These are phyloP conservation scores for Forbesichthys agassizii DNA, from an alignment of 2,113 vertebrate species.

Conservation along the genomic window DNA sequence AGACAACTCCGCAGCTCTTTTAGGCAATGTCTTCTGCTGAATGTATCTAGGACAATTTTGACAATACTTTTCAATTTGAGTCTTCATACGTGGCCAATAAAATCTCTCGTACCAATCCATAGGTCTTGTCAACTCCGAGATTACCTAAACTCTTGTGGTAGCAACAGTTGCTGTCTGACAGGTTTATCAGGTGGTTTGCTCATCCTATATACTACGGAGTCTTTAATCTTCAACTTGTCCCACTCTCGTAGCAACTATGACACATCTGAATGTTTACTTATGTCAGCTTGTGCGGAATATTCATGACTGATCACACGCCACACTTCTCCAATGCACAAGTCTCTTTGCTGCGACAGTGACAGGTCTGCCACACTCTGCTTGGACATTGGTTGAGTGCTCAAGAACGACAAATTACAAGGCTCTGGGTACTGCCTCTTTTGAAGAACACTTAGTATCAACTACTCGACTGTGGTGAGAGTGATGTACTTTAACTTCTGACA, in stretches of 20 bases:
- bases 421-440: too few species aligned
- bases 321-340: conserved; percentile 16
- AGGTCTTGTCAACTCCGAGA: too few species aligned
- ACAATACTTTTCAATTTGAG: conserved; percentile 14
- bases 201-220: not conserved
- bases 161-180: conserved; percentile 2
- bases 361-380: not conserved
- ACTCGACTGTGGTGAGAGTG: too few species aligned
- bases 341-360: conserved; percentile 3
- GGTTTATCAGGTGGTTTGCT: conserved; percentile 9
- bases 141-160: conserved; percentile 19
- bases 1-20: conserved; percentile 8
- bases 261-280: conserved; percentile 3
- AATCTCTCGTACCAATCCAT: conserved; percentile 15
- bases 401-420: too few species aligned
- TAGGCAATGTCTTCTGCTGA: not conserved
- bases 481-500: too few species aligned
- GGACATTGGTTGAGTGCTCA: conserved; percentile 1
- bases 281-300: not conserved
- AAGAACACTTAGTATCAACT: too few species aligned
- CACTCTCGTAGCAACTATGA: conserved; percentile 10
- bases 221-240: conserved; percentile 9
- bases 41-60: conserved; percentile 7
- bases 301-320: conserved; percentile 9
- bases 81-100: conserved; percentile 18